phyloP scores from a whole-genome alignment of 2,888 invertebrate genomes.

The Cosmia trapezina region DNA sequence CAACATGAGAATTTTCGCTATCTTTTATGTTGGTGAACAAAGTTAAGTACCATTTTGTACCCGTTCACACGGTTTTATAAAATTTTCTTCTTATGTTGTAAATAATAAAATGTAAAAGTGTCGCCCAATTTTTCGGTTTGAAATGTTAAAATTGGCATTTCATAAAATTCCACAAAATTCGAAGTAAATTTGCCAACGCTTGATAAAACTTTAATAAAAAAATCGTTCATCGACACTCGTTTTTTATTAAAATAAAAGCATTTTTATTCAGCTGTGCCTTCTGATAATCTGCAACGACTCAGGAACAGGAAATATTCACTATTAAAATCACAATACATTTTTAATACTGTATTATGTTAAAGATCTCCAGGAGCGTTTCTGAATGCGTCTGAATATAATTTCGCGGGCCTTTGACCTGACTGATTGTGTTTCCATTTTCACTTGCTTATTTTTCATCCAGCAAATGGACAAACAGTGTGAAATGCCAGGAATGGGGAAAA shows the following conservation, averaged over 20 bases:
- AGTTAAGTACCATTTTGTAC: background rate
- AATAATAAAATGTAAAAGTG: background rate
- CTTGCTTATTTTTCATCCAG: constrained; percentile 19
- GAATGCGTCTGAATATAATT: constrained; percentile 41
- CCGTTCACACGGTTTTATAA: background rate
- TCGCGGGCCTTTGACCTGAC: constrained; percentile 21
- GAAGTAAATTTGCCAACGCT: background rate
- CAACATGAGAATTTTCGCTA: constrained; percentile 11
- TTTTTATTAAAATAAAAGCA: background rate
- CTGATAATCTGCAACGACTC: too few relatives aligned
- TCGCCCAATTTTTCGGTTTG: too few relatives aligned
- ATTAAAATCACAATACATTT: background rate
- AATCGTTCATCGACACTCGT: background rate
- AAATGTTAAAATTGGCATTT: background rate
- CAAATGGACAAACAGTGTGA: constrained; percentile 15
- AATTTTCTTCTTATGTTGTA: background rate
- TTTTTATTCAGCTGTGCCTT: background rate
- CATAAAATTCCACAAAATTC: background rate
- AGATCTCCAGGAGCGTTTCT: background rate
- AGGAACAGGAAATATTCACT: background rate
- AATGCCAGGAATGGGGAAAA: constrained; percentile 25
- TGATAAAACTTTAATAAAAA: background rate
- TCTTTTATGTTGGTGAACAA: background rate
- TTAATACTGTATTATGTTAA: background rate
- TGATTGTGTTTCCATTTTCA: constrained; percentile 43